Percentiles rank a stretch among this genome's conserved stretches.
Conservation (phyloP, 2,797 vertebrate species). For the Pempheris klunzingeri region DNA sequence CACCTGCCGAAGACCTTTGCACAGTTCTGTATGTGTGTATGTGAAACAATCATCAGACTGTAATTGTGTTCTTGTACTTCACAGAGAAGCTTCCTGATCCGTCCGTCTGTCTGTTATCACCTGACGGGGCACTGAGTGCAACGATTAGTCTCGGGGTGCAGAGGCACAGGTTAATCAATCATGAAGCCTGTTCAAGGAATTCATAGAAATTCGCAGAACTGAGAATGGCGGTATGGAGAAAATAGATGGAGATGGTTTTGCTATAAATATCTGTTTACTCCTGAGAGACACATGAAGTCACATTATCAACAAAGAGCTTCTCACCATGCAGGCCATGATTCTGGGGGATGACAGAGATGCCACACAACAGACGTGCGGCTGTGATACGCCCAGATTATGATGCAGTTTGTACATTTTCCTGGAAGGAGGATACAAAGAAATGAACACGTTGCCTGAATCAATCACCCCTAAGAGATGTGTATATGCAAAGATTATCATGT, state of each 20-base stretch:
- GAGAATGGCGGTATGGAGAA: not conserved
- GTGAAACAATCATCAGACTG: not conserved
- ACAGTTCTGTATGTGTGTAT: no score
- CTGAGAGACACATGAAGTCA: not conserved
- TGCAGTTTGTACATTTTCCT: not conserved
- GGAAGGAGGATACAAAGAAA: not conserved
- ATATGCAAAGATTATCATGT: not conserved
- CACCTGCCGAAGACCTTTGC: no score
- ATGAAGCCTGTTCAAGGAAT: not conserved
- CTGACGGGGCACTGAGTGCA: constrained; percentile 1
- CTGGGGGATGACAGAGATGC: not conserved
- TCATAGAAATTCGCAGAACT: not conserved
- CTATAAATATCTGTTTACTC: not conserved
- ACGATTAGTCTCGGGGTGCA: not conserved
- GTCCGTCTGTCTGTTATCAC: not conserved
- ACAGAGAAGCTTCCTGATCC: not conserved
- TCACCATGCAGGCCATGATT: not conserved
- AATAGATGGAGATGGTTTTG: not conserved
- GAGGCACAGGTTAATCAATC: not conserved
- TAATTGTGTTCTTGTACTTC: not conserved
- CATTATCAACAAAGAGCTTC: not conserved
- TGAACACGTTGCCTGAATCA: not conserved
- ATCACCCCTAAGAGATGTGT: not conserved
- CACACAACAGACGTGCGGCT: not conserved
- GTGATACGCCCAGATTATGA: not conserved